Evolutionary conservation across 1,140 invertebrate species (phyloP).

Genomic region (Dreissena polymorpha): DNA sequence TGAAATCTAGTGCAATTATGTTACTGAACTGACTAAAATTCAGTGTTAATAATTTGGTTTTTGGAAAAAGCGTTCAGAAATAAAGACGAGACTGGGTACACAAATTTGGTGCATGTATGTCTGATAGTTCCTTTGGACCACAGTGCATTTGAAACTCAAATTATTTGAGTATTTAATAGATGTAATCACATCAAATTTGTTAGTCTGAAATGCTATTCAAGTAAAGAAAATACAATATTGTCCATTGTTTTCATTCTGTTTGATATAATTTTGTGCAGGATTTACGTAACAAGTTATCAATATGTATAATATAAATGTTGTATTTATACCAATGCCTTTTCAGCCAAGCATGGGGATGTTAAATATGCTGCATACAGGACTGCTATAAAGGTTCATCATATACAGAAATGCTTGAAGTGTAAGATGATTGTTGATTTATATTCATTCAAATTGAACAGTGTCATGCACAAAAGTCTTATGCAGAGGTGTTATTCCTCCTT

Average conservation of each 20-base stretch:
- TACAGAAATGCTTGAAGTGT: conserved; percentile 82
- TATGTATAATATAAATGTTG: background rate
- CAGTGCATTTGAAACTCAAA: too few relatives aligned
- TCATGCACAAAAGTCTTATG: background rate
- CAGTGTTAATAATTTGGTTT: too few relatives aligned
- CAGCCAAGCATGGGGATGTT: conserved; percentile 67
- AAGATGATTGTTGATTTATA: conserved; percentile 69
- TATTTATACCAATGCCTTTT: conserved; percentile 13
- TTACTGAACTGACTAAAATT: too few relatives aligned
- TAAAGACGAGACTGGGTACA: too few relatives aligned
- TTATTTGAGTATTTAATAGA: background rate
- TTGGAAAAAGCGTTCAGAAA: too few relatives aligned
- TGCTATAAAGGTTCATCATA: conserved; percentile 71
- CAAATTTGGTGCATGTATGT: too few relatives aligned
- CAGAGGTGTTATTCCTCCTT: background rate
- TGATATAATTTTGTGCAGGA: background rate
- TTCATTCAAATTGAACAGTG: background rate
- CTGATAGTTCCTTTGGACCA: too few relatives aligned
- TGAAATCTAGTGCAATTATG: too few relatives aligned
- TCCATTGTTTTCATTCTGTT: background rate
- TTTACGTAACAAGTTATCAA: background rate
- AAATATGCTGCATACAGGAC: conserved; percentile 78
- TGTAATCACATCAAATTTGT: background rate
- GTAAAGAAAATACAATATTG: background rate
- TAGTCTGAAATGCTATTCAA: background rate